Base-by-base conservation (phyloP, 2,797 vertebrate genomes). In the Sebastes reedi region DNA sequence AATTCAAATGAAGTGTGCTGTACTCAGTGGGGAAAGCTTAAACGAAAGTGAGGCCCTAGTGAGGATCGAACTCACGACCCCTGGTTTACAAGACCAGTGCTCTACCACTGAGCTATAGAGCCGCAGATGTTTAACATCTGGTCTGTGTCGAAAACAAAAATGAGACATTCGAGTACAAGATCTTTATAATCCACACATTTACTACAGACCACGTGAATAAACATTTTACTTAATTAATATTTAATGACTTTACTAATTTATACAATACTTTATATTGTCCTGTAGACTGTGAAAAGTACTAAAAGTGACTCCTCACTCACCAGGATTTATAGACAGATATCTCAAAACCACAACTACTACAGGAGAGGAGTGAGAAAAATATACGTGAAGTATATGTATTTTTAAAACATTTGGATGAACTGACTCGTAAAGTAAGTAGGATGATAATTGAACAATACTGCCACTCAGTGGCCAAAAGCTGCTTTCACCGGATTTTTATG, bases 81-180 rank as follows among this genome's bases (percentile, higher is more conserved):
- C 62, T 84, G 69, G 36, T 80, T 70, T 77, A 75, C 62, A 75
- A 83, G 75, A 77, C 67, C 78, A 76, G 64, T 72, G 52, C 36
- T 72, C 58, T 70, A 65, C 64, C 71, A 76, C 78, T 81, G 52
- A 81, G 77, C 50, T 77, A 68, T 60, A 72, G 68, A 73, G 72
- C 62, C 61, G 3, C 24, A 34, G 39, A 8, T 8, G 25, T 14
- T 6, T 1, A 0, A 6, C 16, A 32, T 10, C 25, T 29, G 56
- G 55, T 29, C 8, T 59, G 7, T 9, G 25, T 29, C 42, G 16
- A 18, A 46, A 46, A 18, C 1, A 46, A 1, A 18, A 46, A 6
- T 18, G 42, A 18, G 16, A 18, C 39, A 46, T 6, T 46, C 39
- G 14, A 6, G 6, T 46, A 46, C 6, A 46, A 18, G 3, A 46